A percentile compares a stretch with the other conserved stretches of the same genome.
phyloP scores from a whole-genome alignment of 2,888 invertebrate species.

The Hesperia comma region DNA sequence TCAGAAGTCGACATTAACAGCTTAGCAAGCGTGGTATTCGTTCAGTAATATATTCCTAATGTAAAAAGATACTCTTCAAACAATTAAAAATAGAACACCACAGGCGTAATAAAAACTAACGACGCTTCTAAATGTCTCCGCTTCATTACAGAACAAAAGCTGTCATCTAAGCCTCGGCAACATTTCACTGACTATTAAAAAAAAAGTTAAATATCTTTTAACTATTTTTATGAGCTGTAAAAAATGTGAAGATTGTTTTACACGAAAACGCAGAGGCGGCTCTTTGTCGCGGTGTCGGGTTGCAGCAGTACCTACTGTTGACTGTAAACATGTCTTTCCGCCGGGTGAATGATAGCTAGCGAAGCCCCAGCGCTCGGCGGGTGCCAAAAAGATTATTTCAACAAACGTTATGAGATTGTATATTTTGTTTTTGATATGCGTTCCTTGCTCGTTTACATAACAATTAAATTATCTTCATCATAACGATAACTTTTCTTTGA shows the following conservation, averaged over 20 bases:
- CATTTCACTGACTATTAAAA: constrained; percentile 83
- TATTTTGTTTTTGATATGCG: constrained; percentile 40
- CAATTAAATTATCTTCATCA: not conserved
- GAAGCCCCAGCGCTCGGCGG: constrained; percentile 53
- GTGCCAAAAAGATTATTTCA: constrained; percentile 62
- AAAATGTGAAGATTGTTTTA: constrained; percentile 82
- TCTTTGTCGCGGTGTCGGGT: constrained; percentile 77
- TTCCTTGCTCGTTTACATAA: constrained; percentile 3
- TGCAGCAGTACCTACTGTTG: constrained; percentile 71
- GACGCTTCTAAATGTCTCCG: constrained; percentile 76
- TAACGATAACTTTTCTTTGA: too few species aligned
- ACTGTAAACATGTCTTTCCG: constrained; percentile 82
- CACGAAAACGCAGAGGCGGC: constrained; percentile 78
- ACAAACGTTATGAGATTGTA: constrained; percentile 45
- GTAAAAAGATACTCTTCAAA: constrained; percentile 59
- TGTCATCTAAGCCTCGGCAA: constrained; percentile 81
- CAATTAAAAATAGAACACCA: constrained; percentile 73
- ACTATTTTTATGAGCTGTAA: constrained; percentile 82
- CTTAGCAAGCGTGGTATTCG: constrained; percentile 41
- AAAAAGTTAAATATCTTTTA: constrained; percentile 76
- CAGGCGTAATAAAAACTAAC: constrained; percentile 71
- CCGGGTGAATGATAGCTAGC: constrained; percentile 67
- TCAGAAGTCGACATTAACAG: constrained; percentile 33
- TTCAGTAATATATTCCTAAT: constrained; percentile 43
- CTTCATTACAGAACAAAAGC: constrained; percentile 83